phyloP scores from a whole-genome alignment of 2,888 invertebrate genomes.

The Pyrrhia umbra region DNA sequence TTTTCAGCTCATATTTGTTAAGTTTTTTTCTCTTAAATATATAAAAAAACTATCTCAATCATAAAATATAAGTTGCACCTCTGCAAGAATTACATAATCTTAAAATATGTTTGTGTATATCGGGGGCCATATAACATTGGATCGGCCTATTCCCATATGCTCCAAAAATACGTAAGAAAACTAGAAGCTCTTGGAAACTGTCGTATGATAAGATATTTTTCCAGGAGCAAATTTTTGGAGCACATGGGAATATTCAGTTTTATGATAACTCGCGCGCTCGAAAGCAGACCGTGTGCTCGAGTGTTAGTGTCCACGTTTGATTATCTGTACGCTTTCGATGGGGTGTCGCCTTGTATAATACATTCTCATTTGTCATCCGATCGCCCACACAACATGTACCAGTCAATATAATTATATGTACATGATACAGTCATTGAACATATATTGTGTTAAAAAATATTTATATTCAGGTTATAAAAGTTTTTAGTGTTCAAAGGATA shows the following conservation, averaged over 20 bases:
- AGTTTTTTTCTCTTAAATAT: too few species aligned
- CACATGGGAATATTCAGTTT: slow-evolving; percentile 9
- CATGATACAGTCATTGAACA: not conserved
- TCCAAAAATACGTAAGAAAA: not conserved
- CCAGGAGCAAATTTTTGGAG: not conserved
- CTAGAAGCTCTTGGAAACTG: too few species aligned
- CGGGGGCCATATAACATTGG: not conserved
- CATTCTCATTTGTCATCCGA: slow-evolving; percentile 26
- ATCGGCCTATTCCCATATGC: not conserved
- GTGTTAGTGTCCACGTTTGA: slow-evolving; percentile 16
- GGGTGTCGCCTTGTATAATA: slow-evolving; percentile 51
- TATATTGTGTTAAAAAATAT: not conserved
- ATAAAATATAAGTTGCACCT: too few species aligned
- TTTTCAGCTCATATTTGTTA: too few species aligned
- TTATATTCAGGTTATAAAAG: not conserved
- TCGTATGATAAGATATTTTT: too few species aligned
- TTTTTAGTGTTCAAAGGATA: not conserved
- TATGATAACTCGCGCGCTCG: slow-evolving; percentile 31
- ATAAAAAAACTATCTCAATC: too few species aligned
- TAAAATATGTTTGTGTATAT: not conserved
- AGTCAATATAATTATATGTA: not conserved
- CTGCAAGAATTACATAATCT: not conserved
- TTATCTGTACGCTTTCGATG: slow-evolving; percentile 44
- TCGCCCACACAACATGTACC: slow-evolving; percentile 24
- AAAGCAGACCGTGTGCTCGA: slow-evolving; percentile 12